Evolutionary conservation across 2,113 vertebrate genomes (phyloP), one percentile per base, ranked within the genome.

Genomic region (Emydocephalus ijimae): DNA sequence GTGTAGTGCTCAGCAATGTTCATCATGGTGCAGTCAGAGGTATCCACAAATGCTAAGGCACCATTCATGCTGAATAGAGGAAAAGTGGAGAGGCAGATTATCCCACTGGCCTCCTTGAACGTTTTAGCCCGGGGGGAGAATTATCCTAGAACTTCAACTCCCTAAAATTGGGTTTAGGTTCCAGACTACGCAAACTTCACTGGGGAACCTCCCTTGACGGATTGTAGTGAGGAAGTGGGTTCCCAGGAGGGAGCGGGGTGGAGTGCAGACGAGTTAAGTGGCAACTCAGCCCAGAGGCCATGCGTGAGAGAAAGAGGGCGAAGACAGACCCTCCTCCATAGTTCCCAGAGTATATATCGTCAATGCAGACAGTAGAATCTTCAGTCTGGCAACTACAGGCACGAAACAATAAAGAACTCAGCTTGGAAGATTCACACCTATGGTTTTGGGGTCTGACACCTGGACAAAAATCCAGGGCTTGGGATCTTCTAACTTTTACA

Each of bases 1-100:
- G 99, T 99, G 96, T 99, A 99, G 95, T 99, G 99, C 93, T 99
- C 99, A 0, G 99, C 99, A 23, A 99, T 99, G 96, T 99, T 99
- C 99, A 99, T 99, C 98, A 99, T 98, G 26, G 99, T 99, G 96
- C 99, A 99, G 96, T 99, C 99, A 0, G 99, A 99, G 0, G 99
- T 99, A 97, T 99, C 99, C 5, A 99, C 99, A 89, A 99, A 99
- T 0, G 99, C 98, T 86, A 99, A 98, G 93, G 99, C 99, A 81
- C 99, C 99, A 0, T 99, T 99, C 99, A 99, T 99, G 95, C 99
- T 99, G 97, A 5, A 89, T 93, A 85, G 34, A 92, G 24, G 93
- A 29, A 90, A 34, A 48, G 23, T 29, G 88, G 91, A 29, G 11
- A 24, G 0, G 2, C 14, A n/a, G 56, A 3, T 87, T 61, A 6